phyloP scores from a whole-genome alignment of 2,888 invertebrate species.

The Lutraria lutraria region DNA sequence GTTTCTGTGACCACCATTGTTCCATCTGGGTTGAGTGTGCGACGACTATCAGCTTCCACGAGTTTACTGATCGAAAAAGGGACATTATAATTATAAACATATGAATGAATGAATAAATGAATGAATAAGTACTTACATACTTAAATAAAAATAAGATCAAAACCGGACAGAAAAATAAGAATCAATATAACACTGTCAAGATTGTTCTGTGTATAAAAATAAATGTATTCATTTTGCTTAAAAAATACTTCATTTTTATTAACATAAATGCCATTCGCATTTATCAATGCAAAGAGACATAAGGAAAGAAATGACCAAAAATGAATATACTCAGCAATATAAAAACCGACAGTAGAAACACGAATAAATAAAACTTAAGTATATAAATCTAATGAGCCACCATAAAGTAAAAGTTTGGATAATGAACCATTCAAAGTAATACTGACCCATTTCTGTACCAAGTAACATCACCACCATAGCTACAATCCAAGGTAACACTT shows the following conservation, averaged over 20 bases:
- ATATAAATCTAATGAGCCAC: too few relatives aligned
- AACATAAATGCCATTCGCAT: too few relatives aligned
- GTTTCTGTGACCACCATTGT: constrained; percentile 97
- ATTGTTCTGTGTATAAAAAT: too few relatives aligned
- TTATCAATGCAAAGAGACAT: too few relatives aligned
- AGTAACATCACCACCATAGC: constrained; percentile 89
- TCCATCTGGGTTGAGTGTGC: constrained; percentile 91
- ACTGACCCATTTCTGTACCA: constrained; percentile 93
- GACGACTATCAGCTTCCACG: constrained; percentile 65
- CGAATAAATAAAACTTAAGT: too few relatives aligned
- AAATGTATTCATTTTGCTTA: too few relatives aligned
- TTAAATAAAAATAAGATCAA: neutral
- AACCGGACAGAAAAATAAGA: neutral
- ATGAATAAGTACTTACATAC: neutral
- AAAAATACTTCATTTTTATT: too few relatives aligned
- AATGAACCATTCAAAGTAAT: neutral
- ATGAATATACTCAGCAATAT: too few relatives aligned
- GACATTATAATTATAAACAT: neutral
- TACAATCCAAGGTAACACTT: constrained; percentile 77
- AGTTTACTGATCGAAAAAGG: constrained; percentile 64
- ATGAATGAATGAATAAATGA: neutral
- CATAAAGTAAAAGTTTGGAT: too few relatives aligned
- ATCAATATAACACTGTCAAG: too few relatives aligned
- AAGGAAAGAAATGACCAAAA: too few relatives aligned
- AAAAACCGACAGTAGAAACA: too few relatives aligned